These are phyloP conservation scores for Tolmerus cingulatus DNA, from an alignment of 2,888 invertebrate genomes.

Conservation along the genomic window DNA sequence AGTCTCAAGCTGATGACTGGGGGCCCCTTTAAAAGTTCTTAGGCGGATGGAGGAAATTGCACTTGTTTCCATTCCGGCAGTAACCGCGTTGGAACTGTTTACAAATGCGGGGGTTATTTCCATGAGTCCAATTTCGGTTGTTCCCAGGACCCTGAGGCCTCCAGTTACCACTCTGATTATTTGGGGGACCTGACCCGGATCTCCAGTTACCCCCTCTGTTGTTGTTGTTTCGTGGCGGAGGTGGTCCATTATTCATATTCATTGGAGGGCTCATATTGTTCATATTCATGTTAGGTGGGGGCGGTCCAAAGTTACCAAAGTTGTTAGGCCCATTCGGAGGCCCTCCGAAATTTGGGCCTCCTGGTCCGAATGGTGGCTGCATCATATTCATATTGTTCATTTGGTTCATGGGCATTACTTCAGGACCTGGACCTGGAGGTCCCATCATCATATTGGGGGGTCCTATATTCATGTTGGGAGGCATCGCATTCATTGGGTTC, in stretches of 20 bases:
- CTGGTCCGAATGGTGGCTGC: conserved; percentile 4
- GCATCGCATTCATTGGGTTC: conserved; percentile 44
- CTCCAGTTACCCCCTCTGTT: conserved; percentile 61
- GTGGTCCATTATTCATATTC: conserved; percentile 50
- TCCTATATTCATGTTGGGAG: conserved; percentile 51
- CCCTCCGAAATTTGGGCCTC: conserved; percentile 38
- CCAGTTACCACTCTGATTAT: conserved; percentile 65
- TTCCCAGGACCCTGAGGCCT: conserved; percentile 66
- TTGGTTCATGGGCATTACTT: conserved; percentile 12
- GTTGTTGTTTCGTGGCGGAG: conserved; percentile 54
- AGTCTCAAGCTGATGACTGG: neutral
- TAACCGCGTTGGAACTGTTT: conserved; percentile 83
- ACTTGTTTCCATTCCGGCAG: conserved; percentile 83
- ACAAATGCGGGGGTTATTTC: conserved; percentile 70
- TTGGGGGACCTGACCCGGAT: conserved; percentile 58
- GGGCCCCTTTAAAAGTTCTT: neutral
- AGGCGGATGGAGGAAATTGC: conserved; percentile 80
- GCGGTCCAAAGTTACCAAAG: conserved; percentile 9
- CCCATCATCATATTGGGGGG: conserved; percentile 48
- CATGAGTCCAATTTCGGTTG: conserved; percentile 56
- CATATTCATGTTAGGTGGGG: conserved; percentile 43
- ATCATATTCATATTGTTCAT: conserved; percentile 40
- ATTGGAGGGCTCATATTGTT: conserved; percentile 22
- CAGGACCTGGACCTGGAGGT: neutral
- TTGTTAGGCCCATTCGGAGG: neutral